Conservation (phyloP, 2,888 invertebrate genomes). For the Cerastoderma edule region DNA sequence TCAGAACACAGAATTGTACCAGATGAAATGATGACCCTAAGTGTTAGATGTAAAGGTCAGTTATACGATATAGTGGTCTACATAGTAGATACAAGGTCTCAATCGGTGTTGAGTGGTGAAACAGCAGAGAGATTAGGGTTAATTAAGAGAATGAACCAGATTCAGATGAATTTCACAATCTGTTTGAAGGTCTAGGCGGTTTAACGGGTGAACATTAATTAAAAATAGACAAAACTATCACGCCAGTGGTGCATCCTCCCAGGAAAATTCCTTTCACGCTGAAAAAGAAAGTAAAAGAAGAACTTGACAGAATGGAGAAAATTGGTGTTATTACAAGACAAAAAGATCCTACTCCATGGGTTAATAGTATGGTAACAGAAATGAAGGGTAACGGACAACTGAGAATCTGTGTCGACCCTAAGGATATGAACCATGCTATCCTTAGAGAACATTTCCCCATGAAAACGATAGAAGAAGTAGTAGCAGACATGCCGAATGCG, state of each 20-base stretch:
- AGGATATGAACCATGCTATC: slow-evolving; percentile 41
- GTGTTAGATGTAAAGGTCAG: no score
- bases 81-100: slow-evolving; percentile 32
- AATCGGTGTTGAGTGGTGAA: slow-evolving; percentile 39
- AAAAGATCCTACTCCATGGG: slow-evolving; percentile 48
- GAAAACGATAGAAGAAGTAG: slow-evolving; percentile 47
- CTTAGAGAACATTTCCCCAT: slow-evolving; percentile 44
- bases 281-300: slow-evolving; percentile 41
- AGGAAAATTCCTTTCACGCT: slow-evolving; percentile 54
- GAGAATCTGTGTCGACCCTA: slow-evolving; percentile 38
- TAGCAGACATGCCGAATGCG: slow-evolving; percentile 36
- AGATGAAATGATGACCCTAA: no score
- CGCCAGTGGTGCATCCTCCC: slow-evolving; percentile 52
- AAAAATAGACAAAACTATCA: slow-evolving; percentile 31
- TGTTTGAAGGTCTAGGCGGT: slow-evolving; percentile 47
- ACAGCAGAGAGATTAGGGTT: slow-evolving; percentile 32
- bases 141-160: slow-evolving; percentile 26
- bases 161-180: slow-evolving; percentile 23
- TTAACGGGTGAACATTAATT: slow-evolving; percentile 37
- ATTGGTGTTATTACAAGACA: slow-evolving; percentile 45
- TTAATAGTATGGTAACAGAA: slow-evolving; percentile 41
- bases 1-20: slow-evolving; percentile 37
- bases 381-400: slow-evolving; percentile 33
- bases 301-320: slow-evolving; percentile 51
- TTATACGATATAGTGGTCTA: slow-evolving; percentile 46